These are phyloP conservation scores for Gonocerus acuteangulatus DNA, from an alignment of 2,888 invertebrate species.

Conservation along the genomic window DNA sequence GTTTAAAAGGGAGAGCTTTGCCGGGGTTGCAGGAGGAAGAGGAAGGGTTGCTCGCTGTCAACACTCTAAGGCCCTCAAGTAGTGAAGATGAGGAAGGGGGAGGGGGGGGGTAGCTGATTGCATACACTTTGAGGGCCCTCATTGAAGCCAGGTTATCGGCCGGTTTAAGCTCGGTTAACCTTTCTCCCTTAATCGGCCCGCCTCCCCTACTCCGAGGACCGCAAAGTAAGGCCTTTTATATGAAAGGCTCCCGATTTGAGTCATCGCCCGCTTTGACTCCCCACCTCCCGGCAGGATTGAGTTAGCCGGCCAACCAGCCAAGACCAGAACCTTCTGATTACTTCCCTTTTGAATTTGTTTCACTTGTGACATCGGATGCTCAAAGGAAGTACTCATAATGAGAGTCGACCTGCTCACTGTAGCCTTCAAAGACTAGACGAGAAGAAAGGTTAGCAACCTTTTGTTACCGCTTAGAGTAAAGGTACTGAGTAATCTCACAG, in stretches of 20 bases:
- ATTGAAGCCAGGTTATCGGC: conserved; percentile 11
- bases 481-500: no score
- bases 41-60: no score
- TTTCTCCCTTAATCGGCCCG: conserved; percentile 14
- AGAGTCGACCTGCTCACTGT: no score
- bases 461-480: no score
- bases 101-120: neutral
- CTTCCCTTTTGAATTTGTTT: conserved; percentile 14
- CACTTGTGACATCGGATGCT: neutral
- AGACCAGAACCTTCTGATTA: conserved; percentile 11
- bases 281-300: neutral
- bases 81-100: conserved; percentile 3
- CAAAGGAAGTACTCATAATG: no score
- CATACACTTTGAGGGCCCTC: conserved; percentile 19
- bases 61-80: neutral
- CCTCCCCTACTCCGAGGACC: neutral
- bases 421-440: no score
- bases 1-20: no score
- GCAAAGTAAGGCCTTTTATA: conserved; percentile 21
- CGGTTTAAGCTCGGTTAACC: conserved; percentile 21
- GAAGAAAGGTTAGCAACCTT: no score
- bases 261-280: neutral
- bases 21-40: no score
- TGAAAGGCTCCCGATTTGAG: conserved; percentile 13
- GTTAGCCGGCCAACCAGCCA: neutral